Conservation (phyloP, 2,888 invertebrate species). For the Metopia argyrocephala region DNA sequence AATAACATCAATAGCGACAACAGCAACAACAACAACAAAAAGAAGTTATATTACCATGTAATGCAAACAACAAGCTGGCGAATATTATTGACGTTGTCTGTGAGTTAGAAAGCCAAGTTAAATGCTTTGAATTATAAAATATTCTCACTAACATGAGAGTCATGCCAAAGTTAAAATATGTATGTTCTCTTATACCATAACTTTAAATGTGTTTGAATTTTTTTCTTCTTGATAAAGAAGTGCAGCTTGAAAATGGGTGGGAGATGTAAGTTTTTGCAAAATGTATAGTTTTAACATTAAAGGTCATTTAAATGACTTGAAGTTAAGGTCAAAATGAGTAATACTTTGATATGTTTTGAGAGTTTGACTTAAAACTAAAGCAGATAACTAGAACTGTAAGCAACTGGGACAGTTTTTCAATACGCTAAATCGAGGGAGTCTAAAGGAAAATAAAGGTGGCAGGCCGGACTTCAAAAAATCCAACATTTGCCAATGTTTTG, state of each 20-base stretch:
- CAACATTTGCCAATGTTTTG: too few species aligned
- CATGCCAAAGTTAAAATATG: conserved; percentile 44
- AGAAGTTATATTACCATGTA: conserved; percentile 13
- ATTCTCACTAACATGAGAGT: conserved; percentile 43
- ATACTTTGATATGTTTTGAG: conserved; percentile 24
- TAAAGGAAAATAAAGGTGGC: neutral
- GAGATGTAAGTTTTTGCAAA: conserved; percentile 43
- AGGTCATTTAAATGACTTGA: conserved; percentile 58
- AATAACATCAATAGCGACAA: conserved; percentile 12
- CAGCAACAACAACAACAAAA: conserved; percentile 20
- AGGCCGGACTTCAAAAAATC: too few species aligned
- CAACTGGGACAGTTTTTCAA: neutral
- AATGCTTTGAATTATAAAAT: conserved; percentile 34
- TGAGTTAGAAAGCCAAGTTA: neutral
- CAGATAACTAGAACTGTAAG: neutral
- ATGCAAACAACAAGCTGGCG: conserved; percentile 38
- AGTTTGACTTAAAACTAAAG: neutral
- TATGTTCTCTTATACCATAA: conserved; percentile 9
- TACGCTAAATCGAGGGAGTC: conserved; percentile 2
- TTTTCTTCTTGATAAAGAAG: conserved; percentile 10
- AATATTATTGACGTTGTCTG: conserved; percentile 30
- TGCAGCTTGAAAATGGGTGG: conserved; percentile 43
- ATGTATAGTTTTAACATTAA: conserved; percentile 52
- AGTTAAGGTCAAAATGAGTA: conserved; percentile 44
- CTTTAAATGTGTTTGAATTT: conserved; percentile 16